Conservation (phyloP, 37 sponge, comb jelly and placozoan species). For the Cliona cf. orientalis region DNA sequence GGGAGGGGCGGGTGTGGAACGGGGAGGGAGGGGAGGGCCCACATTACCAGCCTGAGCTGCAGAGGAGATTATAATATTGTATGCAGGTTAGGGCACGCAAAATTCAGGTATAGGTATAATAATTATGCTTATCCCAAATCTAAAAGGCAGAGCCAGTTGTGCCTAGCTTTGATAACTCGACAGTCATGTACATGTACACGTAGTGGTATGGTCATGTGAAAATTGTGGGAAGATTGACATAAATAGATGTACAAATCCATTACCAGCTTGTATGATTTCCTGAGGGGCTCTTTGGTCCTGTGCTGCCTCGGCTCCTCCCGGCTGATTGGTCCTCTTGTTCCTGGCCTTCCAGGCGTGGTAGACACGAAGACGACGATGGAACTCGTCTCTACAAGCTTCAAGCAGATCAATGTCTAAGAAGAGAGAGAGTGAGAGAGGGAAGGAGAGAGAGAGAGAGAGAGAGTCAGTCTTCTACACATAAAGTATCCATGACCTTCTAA, state of each 20-base stretch:
- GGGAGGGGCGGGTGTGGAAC: slow-evolving; percentile 6
- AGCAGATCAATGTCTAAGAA: slow-evolving; percentile 87
- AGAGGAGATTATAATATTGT: too few relatives aligned
- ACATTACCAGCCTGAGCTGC: slow-evolving; percentile 1
- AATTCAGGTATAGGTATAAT: too few relatives aligned
- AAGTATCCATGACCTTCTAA: neutral
- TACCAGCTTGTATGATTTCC: slow-evolving; percentile 14
- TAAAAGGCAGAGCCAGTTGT: too few relatives aligned
- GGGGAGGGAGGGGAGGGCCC: slow-evolving; percentile 22
- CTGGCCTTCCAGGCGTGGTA: slow-evolving; percentile 96
- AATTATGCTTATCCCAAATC: too few relatives aligned
- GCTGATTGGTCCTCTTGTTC: slow-evolving; percentile 57
- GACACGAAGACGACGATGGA: slow-evolving; percentile 90
- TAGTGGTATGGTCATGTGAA: neutral
- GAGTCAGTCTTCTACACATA: too few relatives aligned
- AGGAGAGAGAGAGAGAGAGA: too few relatives aligned
- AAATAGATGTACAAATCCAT: neutral
- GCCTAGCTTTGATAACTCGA: too few relatives aligned
- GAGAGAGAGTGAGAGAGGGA: too few relatives aligned
- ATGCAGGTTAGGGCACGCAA: too few relatives aligned
- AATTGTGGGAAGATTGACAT: neutral
- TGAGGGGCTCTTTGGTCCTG: slow-evolving; percentile 37
- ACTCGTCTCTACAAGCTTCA: slow-evolving; percentile 93
- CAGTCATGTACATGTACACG: neutral
- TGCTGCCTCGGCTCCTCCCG: neutral